Conservation (phyloP, 2,113 vertebrate species). For the Sterna hirundo region DNA sequence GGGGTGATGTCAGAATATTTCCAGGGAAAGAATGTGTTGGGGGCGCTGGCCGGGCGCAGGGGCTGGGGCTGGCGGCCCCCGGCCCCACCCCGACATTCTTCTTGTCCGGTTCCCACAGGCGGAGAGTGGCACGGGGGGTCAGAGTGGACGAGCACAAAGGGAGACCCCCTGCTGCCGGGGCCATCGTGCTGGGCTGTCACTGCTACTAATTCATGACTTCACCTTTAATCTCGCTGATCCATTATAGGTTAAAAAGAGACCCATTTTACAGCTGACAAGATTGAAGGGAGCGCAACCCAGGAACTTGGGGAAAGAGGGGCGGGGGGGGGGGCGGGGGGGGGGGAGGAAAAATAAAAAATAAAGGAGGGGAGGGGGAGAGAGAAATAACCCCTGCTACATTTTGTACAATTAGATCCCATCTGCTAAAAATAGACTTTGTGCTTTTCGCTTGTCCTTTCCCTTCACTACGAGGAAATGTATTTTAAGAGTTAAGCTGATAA, state of each 20-base stretch:
- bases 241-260: slow-evolving; percentile 79
- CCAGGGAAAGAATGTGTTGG: slow-evolving; percentile 67
- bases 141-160: slow-evolving; percentile 77
- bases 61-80: slow-evolving; percentile 57
- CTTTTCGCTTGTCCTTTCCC: neutral
- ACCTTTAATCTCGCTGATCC: slow-evolving; percentile 80
- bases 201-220: slow-evolving; percentile 76
- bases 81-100: slow-evolving; percentile 75
- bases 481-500: neutral
- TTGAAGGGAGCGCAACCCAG: slow-evolving; percentile 65
- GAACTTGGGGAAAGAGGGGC: neutral
- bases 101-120: slow-evolving; percentile 79
- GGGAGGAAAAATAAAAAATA: neutral
- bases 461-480: neutral
- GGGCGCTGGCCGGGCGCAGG: slow-evolving; percentile 51
- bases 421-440: slow-evolving; percentile 57
- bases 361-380: neutral
- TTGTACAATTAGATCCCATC: slow-evolving; percentile 40
- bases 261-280: slow-evolving; percentile 82
- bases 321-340: too few species aligned
- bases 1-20: slow-evolving; percentile 77
- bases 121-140: slow-evolving; percentile 75
- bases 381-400: slow-evolving; percentile 16
- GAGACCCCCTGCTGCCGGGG: slow-evolving; percentile 70
- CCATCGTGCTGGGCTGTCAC: slow-evolving; percentile 77